Conservation (phyloP, 2,113 vertebrate species). For the Sprattus sprattus region DNA sequence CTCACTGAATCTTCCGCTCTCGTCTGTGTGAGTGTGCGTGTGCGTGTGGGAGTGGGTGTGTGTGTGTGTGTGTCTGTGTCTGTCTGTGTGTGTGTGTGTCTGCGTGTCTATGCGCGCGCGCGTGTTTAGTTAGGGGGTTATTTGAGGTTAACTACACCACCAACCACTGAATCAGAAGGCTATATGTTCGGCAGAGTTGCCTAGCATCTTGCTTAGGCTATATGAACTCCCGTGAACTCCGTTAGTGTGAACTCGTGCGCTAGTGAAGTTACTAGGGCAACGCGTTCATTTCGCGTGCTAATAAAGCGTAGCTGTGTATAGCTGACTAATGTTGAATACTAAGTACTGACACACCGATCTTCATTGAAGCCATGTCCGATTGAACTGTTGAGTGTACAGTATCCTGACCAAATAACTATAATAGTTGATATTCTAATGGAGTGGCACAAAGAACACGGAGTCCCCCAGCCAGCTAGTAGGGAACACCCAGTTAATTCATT, state of each 20-base stretch:
- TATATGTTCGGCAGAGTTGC: not conserved
- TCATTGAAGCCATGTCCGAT: too few species aligned
- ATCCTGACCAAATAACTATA: too few species aligned
- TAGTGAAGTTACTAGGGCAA: not conserved
- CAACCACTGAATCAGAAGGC: not conserved
- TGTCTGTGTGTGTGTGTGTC: not conserved
- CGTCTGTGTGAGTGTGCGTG: not conserved
- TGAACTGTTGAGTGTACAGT: too few species aligned
- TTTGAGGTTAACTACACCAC: not conserved
- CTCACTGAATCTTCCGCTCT: slow-evolving; percentile 31
- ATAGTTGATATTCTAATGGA: too few species aligned
- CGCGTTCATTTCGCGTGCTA: not conserved
- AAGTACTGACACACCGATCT: too few species aligned
- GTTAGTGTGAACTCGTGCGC: not conserved
- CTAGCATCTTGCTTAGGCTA: not conserved
- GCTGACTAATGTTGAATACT: too few species aligned
- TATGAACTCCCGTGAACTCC: not conserved
- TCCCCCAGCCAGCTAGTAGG: too few species aligned
- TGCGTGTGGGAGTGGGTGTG: not conserved
- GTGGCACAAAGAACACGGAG: too few species aligned
- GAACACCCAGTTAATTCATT: too few species aligned
- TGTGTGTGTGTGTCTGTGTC: not conserved
- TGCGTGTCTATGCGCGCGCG: too few species aligned
- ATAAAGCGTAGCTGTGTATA: not conserved
- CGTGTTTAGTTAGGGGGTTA: not conserved